Base-by-base conservation (phyloP, 2,113 vertebrate genomes). In the Alligator sinensis region DNA sequence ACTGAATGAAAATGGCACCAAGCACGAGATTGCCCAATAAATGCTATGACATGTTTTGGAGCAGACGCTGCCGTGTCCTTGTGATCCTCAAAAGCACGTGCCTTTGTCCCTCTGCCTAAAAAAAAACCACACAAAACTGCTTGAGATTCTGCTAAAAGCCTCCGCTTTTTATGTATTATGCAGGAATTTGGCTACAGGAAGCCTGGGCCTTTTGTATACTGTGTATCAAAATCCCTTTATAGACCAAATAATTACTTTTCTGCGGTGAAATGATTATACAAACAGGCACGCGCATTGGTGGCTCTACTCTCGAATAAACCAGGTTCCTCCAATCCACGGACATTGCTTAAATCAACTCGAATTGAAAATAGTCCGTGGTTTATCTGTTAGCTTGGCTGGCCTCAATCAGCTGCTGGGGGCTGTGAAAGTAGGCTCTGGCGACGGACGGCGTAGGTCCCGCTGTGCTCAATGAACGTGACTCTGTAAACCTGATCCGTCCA, bases 101-200 rank as follows among this genome's bases (percentile, higher is more conserved):
- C 84, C 68, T 24, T 60, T 4, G 4, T 80, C 84, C 55, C 15
- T 62, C 84, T 89, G 78, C 80, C 84, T 80, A 38, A 80, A 61
- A 61, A 61, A 62, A 61, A 47, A 47, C 7, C 47, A 9, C 47
- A 77, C 84, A 62, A 87, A 34, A 59, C n/a, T 94, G 78, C 58
- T 77, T 57, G 10, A 61, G 93, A 62, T 82, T 85, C 78, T 96
- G 34, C 93, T 95, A 91, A 93, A 95, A 85, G 81, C 82, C 68
- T 54, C 66, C 89, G 72, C 34, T 21, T 61, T 81, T 90, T 76
- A 22, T 79, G 89, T 78, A 82, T 93, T 92, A 87, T 91, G 93
- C 87, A 96, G 94, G 91, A 94, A 96, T 96, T 84, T 94, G 91
- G 91, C 93, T 85, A 5, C 66, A 55, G 94, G 93, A 95, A 95